A percentile compares a stretch with the other conserved stretches of the same genome.
Conservation (phyloP, 1,140 invertebrate species). For the Bombus breviceps region DNA sequence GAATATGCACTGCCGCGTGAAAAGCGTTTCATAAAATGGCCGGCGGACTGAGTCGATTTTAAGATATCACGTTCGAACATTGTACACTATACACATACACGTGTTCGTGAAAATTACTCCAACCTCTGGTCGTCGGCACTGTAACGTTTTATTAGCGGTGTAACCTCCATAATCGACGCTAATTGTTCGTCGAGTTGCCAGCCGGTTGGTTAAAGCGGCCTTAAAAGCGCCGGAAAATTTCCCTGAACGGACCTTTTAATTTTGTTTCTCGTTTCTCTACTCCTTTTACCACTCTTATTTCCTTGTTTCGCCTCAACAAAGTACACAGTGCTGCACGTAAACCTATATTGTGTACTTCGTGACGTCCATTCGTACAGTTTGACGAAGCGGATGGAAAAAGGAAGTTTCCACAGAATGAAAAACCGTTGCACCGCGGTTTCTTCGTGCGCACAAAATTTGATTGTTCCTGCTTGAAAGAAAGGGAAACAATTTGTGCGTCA, state of each 20-base stretch:
- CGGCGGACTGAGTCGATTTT: conserved; percentile 2
- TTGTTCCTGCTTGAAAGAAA: not conserved
- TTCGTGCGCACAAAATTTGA: not conserved
- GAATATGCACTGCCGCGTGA: conserved; percentile 4
- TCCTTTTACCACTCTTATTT: not conserved
- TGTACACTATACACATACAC: not conserved
- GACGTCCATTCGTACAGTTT: not conserved
- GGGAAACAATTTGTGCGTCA: not conserved
- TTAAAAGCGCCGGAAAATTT: conserved; percentile 9
- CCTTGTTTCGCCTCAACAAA: not conserved
- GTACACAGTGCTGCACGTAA: not conserved
- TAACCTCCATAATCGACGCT: conserved; percentile 15
- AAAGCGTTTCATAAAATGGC: conserved; percentile 11
- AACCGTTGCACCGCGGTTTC: not conserved
- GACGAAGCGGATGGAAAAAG: not conserved
- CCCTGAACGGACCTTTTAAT: conserved; percentile 9
- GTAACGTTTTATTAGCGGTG: conserved; percentile 6
- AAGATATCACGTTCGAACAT: not conserved
- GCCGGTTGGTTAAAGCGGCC: not conserved
- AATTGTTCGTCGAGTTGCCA: conserved; percentile 9
- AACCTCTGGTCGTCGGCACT: not conserved
- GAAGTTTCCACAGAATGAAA: too few relatives aligned
- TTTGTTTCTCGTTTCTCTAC: not conserved
- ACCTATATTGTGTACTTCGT: not conserved
- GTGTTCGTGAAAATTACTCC: not conserved